Conservation (phyloP, 2,888 invertebrate species). For the Mimas tiliae region DNA sequence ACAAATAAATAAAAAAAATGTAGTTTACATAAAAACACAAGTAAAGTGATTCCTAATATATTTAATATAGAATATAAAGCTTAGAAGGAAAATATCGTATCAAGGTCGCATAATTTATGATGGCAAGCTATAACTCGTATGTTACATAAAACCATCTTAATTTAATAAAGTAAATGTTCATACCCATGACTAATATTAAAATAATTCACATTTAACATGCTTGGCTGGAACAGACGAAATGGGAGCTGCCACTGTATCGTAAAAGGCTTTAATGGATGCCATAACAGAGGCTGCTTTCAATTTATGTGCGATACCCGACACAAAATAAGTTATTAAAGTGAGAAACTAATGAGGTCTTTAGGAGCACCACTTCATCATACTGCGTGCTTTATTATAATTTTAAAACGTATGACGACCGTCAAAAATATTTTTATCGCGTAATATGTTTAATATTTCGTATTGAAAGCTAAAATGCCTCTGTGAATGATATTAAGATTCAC, state of each 20-base stretch:
- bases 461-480: not conserved
- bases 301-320: slow-evolving; percentile 48
- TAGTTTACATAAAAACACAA: too few relatives aligned
- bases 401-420: not conserved
- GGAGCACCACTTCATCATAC: slow-evolving; percentile 26
- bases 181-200: slow-evolving; percentile 48
- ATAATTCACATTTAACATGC: slow-evolving; percentile 51
- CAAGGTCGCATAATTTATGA: not conserved
- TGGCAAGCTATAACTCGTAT: not conserved
- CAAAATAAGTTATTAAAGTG: slow-evolving; percentile 52
- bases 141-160: slow-evolving; percentile 14
- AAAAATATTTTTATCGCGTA: not conserved
- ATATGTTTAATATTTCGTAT: not conserved
- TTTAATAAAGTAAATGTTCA: slow-evolving; percentile 3
- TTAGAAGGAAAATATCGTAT: too few relatives aligned
- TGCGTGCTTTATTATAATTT: not conserved
- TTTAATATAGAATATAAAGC: too few relatives aligned
- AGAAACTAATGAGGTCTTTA: slow-evolving; percentile 50
- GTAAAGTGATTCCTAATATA: too few relatives aligned
- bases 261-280: slow-evolving; percentile 62
- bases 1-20: too few relatives aligned
- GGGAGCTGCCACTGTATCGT: slow-evolving; percentile 53
- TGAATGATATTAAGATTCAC: too few relatives aligned
- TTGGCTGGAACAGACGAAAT: slow-evolving; percentile 50
- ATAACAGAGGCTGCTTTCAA: slow-evolving; percentile 62